phyloP scores from a whole-genome alignment of 2,113 vertebrate genomes.

The Myocastor coypus region DNA sequence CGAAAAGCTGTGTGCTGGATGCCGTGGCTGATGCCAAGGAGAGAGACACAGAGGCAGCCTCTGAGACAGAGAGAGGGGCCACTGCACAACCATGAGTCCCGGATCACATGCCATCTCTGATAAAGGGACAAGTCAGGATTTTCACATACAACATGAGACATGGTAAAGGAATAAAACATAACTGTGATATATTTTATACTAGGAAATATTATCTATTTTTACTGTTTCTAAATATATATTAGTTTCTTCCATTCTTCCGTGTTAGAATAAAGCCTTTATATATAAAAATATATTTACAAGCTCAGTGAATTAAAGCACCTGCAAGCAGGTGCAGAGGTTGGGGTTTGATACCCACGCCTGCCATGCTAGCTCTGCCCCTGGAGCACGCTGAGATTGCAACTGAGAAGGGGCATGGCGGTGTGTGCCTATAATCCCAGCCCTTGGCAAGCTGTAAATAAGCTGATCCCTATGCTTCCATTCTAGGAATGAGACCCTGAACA shows the following conservation, averaged over 20 bases:
- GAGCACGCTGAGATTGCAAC: too few species aligned
- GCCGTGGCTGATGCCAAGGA: neutral
- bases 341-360: too few species aligned
- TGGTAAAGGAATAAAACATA: neutral
- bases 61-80: neutral
- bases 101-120: neutral
- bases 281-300: neutral
- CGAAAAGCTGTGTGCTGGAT: neutral
- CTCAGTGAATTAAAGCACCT: too few species aligned
- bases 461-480: too few species aligned
- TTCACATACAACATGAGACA: conserved; percentile 36
- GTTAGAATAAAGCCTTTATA: conserved; percentile 20
- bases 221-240: neutral
- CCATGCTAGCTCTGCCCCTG: too few species aligned
- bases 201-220: neutral
- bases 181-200: neutral
- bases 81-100: neutral
- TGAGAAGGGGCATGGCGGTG: too few species aligned
- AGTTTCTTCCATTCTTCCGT: neutral
- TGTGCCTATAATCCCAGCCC: too few species aligned
- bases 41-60: neutral
- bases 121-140: neutral
- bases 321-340: too few species aligned
- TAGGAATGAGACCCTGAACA: too few species aligned
- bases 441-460: too few species aligned